These are phyloP conservation scores for Uloborus plumipes DNA, from an alignment of 2,888 invertebrate species.

Conservation along the genomic window DNA sequence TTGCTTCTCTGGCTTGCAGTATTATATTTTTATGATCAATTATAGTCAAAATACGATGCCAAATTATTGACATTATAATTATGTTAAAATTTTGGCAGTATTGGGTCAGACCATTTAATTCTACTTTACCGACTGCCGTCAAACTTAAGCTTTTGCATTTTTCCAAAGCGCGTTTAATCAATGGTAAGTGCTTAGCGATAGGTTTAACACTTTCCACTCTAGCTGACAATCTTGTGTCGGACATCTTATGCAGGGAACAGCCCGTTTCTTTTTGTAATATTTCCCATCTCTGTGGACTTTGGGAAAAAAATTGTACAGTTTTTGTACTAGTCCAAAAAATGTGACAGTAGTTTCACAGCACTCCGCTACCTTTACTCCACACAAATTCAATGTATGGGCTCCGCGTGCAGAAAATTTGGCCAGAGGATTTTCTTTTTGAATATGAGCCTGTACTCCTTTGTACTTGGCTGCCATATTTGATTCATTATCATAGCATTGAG, in stretches of 20 bases:
- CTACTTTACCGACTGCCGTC: no score
- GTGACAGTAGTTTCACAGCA: constrained; percentile 1
- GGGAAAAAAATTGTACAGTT: constrained; percentile 16
- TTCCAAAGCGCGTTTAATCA: not conserved
- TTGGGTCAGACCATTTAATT: no score
- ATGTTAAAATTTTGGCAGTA: no score
- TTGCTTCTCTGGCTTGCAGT: no score
- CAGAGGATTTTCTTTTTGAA: not conserved
- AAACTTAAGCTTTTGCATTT: no score
- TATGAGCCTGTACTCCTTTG: constrained; percentile 33
- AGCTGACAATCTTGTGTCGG: constrained; percentile 17
- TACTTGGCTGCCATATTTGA: constrained; percentile 48
- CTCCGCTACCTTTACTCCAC: constrained; percentile 18
- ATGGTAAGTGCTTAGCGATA: not conserved
- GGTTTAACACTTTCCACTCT: constrained; percentile 5
- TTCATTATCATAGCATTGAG: constrained; percentile 52
- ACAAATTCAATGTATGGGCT: constrained; percentile 8
- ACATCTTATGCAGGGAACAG: constrained; percentile 9
- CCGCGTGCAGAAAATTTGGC: constrained; percentile 13
- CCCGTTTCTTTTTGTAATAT: constrained; percentile 2
- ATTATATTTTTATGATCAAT: no score
- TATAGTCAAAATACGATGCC: no score
- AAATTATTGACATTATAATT: no score
- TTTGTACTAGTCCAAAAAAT: constrained; percentile 24
- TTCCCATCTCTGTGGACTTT: constrained; percentile 31